Evolutionary conservation across 1,140 invertebrate species (phyloP), one percentile per base, ranked within the genome.

Genomic region (Temnothorax nylanderi): DNA sequence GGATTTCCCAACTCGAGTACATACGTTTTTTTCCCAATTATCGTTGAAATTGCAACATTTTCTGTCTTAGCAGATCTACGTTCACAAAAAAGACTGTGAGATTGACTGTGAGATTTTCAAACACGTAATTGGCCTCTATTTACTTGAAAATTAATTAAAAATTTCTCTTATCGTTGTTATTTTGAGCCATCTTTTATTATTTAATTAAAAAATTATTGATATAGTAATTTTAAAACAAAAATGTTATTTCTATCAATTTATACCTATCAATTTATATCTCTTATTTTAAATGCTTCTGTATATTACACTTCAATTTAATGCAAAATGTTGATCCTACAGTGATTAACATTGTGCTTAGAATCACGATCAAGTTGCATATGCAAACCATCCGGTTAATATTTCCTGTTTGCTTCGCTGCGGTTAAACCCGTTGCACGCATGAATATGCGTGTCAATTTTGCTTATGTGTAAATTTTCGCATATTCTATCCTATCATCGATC

Each of bases 301-400:
- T 58, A 21, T 34, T 34, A 11, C 16, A 49, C 3, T 49, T 21
- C 0, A 54, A 47, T 47, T 47, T 51, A 16, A 54, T 3, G 32
- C 2, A 49, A 21, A 34, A 5, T 41, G 37, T 71, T 81, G 32
- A 47, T 74, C 62, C 11, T 74, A 16, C 18, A 26, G 7, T 82
- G 18, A 58, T 82, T 21, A 47, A 1, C 49, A 18, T 7, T 21
- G 41, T 71, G 13, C 37, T 60, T 21, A 18, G 32, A 47, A 37
- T 74, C 7, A 84, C 4, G 26, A 60, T 62, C 54, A 62, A 84
- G 1, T 84, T 49, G 13, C n/a, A 49, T 4, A 37, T 47, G 69
- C 44, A 74, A 60, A 69, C 65, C 0, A 62, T 82, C 26, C 34
- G 18, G 62, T 34, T 84, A 84, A 84, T 84, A 75, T 60, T 84